A percentile compares a stretch with the other conserved stretches of the same genome.
phyloP scores from a whole-genome alignment of 2,113 vertebrate genomes.

The Pandion haliaetus region DNA sequence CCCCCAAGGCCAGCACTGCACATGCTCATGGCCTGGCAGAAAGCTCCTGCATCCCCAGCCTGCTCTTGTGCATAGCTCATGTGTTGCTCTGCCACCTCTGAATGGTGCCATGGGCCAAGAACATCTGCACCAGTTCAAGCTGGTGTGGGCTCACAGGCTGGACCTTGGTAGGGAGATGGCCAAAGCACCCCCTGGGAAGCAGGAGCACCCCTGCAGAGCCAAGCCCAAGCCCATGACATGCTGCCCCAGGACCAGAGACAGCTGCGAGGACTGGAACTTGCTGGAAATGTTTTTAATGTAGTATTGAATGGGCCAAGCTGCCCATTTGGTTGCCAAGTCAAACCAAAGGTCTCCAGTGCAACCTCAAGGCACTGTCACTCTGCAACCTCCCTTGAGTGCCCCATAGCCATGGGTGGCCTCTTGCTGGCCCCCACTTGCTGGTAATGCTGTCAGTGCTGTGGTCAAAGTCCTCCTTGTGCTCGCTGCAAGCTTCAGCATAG shows the following conservation, averaged over 20 bases:
- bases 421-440: neutral
- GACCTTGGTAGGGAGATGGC: neutral
- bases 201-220: neutral
- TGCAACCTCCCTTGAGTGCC: neutral
- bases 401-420: neutral
- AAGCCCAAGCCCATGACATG: rapidly evolving
- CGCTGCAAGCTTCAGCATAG: neutral
- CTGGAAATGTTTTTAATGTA: neutral
- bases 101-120: neutral
- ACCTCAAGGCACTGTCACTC: neutral
- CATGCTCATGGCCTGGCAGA: neutral
- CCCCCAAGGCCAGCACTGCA: neutral
- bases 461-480: neutral
- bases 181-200: neutral
- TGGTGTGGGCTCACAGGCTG: neutral
- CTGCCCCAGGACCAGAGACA: neutral
- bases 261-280: neutral
- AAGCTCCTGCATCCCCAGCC: neutral
- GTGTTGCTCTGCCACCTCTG: neutral
- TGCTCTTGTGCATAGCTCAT: rapidly evolving
- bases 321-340: neutral
- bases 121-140: neutral
- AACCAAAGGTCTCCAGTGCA: neutral
- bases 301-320: neutral
- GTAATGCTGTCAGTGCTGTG: neutral